phyloP scores from a whole-genome alignment of 2,888 invertebrate species.

The Cerceris ruficornis region DNA sequence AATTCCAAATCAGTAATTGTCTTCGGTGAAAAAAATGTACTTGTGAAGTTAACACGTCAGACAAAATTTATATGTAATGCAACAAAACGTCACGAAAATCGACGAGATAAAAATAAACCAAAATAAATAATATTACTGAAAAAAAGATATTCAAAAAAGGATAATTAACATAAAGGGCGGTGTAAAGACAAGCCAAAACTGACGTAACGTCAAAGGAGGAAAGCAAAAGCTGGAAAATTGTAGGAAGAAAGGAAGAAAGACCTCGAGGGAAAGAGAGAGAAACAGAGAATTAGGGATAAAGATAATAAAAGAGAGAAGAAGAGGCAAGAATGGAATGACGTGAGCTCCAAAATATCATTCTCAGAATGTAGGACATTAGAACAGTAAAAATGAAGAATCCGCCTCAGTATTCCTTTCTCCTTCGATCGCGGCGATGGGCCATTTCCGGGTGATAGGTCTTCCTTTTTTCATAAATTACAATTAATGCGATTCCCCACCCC shows the following conservation, averaged over 20 bases:
- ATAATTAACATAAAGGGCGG: constrained; percentile 10
- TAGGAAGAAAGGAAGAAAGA: not conserved
- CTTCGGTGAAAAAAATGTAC: too few species aligned
- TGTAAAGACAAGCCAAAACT: not conserved
- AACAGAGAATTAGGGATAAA: constrained; percentile 1
- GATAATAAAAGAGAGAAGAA: constrained; percentile 29
- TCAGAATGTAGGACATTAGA: constrained; percentile 53
- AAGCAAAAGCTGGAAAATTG: not conserved
- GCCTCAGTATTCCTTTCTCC: constrained; percentile 40
- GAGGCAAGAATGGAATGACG: constrained; percentile 42
- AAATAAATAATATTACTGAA: too few species aligned
- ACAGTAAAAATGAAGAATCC: constrained; percentile 38
- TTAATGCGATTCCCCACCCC: not conserved
- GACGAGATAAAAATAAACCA: too few species aligned
- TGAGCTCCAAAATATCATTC: constrained; percentile 46
- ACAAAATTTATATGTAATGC: too few species aligned
- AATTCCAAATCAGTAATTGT: too few species aligned
- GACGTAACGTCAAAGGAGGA: not conserved
- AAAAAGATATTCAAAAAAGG: not conserved
- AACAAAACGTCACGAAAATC: too few species aligned
- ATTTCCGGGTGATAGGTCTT: constrained; percentile 44
- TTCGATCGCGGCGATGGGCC: constrained; percentile 27
- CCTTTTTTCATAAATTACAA: constrained; percentile 45
- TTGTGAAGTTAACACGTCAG: too few species aligned
- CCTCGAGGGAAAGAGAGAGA: not conserved